Base-by-base conservation (phyloP, 2,797 vertebrate species). In the Hypotaenidia philippensis region DNA sequence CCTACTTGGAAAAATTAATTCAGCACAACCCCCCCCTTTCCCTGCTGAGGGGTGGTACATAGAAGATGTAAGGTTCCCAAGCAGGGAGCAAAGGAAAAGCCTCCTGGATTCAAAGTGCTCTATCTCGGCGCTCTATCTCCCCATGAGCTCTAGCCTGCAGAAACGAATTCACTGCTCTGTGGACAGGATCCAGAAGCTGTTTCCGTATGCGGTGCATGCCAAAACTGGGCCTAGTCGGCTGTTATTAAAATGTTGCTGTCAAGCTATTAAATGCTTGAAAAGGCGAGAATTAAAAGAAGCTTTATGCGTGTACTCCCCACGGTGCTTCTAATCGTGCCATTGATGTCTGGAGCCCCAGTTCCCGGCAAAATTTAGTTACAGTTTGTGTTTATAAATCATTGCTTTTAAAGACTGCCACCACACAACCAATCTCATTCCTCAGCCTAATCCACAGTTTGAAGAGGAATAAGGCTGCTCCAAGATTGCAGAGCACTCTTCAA, bases 201-300 rank as follows among this genome's bases (percentile, higher is more conserved):
- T 97, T 96, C 95, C 92, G 40, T 94, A 89, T 90, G 86, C 55
- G 3, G 41, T 81, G 89, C 90, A 92, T 96, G 96, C 97, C 96
- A 97, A 94, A 96, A 78, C 91, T 72, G 92, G 94, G 94, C 94
- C 96, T 95, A 96, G 82, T 96, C 80, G 89, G 79, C 94, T 97
- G 96, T 97, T 97, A 97, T 97, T 97, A 97, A 97, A 97, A 97
- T 94, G 96, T 95, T 96, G 90, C 89, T 97, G 94, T 97, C 96
- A 96, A 95, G 93, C 90, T 92, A 95, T 97, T 96, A 97, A 96
- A 94, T 91, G 95, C 94, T 96, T 96, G 96, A 97, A 96, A 96
- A 96, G 95, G 82, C 13, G 65, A 92, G 95, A 95, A 95, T 97
- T 97, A 97, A 97, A 96, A 87, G 94, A 16, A 94, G 83, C 89